Conservation (phyloP, 2,113 vertebrate species). For the Cheirogaleus medius region DNA sequence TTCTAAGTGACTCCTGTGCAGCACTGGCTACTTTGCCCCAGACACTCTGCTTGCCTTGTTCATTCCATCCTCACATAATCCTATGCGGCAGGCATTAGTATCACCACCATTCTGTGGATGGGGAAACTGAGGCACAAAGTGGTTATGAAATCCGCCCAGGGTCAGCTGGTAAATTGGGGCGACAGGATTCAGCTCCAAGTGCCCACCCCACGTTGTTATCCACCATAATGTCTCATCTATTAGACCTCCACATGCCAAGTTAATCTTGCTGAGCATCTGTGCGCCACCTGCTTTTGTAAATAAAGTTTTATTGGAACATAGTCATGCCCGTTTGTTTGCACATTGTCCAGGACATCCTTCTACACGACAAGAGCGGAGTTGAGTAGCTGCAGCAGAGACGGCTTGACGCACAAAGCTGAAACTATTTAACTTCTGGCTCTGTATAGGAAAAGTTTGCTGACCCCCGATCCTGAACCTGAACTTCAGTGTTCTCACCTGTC, state of each 20-base stretch:
- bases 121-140: not conserved
- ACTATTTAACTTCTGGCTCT: not conserved
- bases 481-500: not conserved
- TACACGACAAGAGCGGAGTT: too few species aligned
- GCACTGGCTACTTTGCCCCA: not conserved
- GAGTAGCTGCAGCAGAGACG: too few species aligned
- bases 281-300: not conserved
- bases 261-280: not conserved
- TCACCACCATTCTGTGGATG: not conserved
- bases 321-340: not conserved
- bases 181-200: not conserved
- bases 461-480: not conserved
- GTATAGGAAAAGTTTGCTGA: not conserved
- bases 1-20: not conserved
- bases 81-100: fast-evolving
- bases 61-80: not conserved
- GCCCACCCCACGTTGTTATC: not conserved
- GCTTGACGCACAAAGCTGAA: not conserved
- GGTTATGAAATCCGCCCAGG: not conserved
- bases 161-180: not conserved
- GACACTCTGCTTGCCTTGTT: not conserved
- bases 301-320: not conserved
- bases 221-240: fast-evolving
- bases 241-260: not conserved
- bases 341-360: not conserved